A percentile compares a stretch with the other conserved stretches of the same genome.
Conservation (phyloP, 2,113 vertebrate genomes). For the Mormyrus lacerda region DNA sequence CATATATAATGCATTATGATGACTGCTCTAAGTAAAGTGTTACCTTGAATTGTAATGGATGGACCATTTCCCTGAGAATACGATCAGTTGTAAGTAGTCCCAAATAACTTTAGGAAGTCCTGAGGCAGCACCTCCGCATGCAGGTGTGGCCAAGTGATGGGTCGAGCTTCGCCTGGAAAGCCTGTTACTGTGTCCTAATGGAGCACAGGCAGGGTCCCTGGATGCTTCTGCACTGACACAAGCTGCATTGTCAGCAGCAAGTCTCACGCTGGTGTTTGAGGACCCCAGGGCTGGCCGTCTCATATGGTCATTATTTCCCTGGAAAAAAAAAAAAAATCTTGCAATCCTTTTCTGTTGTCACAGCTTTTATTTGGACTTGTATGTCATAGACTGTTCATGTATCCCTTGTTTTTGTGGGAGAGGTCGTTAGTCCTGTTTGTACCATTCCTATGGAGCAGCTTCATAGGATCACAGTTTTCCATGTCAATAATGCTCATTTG, state of each 20-base stretch:
- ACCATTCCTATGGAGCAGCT: slow-evolving; percentile 34
- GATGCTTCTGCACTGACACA: neutral
- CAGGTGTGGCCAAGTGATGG: neutral
- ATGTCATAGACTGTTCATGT: neutral
- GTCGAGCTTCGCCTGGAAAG: neutral
- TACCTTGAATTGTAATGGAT: neutral
- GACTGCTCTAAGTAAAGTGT: neutral
- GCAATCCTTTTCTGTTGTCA: neutral
- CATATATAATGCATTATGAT: too few relatives aligned
- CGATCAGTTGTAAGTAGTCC: neutral
- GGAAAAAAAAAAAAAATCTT: neutral
- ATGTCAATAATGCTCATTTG: slow-evolving; percentile 41
- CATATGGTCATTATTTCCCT: neutral
- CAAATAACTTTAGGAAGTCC: neutral
- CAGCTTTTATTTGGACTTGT: neutral
- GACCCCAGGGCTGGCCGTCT: neutral
- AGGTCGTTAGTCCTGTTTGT: slow-evolving; percentile 37
- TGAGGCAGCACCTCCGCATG: neutral
- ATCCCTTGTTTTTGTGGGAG: slow-evolving; percentile 25
- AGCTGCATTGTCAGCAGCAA: slow-evolving; percentile 5
- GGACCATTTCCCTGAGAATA: neutral
- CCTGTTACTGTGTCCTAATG: slow-evolving; percentile 18
- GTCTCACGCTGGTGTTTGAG: neutral
- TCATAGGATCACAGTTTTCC: slow-evolving; percentile 36
- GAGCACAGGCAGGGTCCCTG: neutral